Percentiles rank a stretch among this genome's conserved stretches.
Evolutionary conservation across 2,888 invertebrate species (phyloP).

Genomic region (Apotomis turbidana): DNA sequence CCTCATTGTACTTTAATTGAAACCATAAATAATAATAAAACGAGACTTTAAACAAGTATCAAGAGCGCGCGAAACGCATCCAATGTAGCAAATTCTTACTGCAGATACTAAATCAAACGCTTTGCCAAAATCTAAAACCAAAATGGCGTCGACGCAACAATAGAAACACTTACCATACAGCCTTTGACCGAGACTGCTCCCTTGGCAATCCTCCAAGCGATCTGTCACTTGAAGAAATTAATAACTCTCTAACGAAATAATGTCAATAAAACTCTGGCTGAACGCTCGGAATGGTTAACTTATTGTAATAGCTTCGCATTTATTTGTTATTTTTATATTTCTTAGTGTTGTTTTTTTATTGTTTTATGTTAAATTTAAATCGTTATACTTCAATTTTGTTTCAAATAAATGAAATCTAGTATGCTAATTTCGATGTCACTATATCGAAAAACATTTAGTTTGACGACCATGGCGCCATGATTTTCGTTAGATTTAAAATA

Average conservation of each 20-base stretch:
- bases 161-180: constrained; percentile 25
- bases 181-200: constrained; percentile 17
- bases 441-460: too few species aligned
- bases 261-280: constrained; percentile 15
- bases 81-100: constrained; percentile 12
- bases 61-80: neutral
- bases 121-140: constrained; percentile 25
- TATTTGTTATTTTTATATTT: neutral
- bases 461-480: too few species aligned
- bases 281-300: neutral
- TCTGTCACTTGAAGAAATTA: constrained; percentile 25
- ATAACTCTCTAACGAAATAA: constrained; percentile 20
- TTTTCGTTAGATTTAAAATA: too few species aligned
- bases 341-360: neutral
- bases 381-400: too few species aligned
- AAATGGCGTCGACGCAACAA: constrained; percentile 28
- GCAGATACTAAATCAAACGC: constrained; percentile 9
- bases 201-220: constrained; percentile 27
- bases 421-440: too few species aligned
- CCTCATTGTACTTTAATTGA: too few species aligned
- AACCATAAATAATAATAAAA: too few species aligned
- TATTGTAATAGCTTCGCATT: neutral
- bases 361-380: neutral
- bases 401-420: too few species aligned
- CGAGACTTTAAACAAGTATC: neutral